Base-by-base conservation (phyloP, 2,797 vertebrate genomes). In the Gastrophryne carolinensis region DNA sequence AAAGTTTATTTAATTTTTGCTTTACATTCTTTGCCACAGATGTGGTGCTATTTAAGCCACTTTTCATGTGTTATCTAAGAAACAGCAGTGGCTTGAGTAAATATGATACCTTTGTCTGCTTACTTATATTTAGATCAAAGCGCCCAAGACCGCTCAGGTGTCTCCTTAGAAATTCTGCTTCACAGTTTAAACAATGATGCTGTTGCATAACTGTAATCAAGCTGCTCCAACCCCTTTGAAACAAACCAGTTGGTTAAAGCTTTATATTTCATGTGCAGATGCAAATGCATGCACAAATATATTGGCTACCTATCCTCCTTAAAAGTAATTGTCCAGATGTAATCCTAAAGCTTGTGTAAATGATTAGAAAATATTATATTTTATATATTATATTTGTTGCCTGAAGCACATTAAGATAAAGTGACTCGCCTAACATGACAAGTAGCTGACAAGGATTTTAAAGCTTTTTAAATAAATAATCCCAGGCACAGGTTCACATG, bases 81-180 rank as follows among this genome's bases (percentile, higher is more conserved):
- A 58, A 41, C 26, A 70, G 52, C 50, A 60, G 32, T 64, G 53
- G 49, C 44, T 60, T 72, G 67, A 30, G 75, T 72, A 72, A 72
- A 77, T 57, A 71, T 29, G 50, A 71, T 70, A 64, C 67, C 60
- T 77, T 71, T 71, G 72, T 56, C 61, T 73, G 61, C 34, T 62
- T 26, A 19, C 29, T 21, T 63, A 13, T 32, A 49, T 49, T 35
- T 57, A 63, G 32, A 71, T 71, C 74, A 77, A 78, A 78, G 67
- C 52, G 6, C 64, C 69, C 72, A 58, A 37, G 50, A 13, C 34
- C 44, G 37, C 60, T 71, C 67, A 65, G 61, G 67, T 71, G 61
- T 66, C 67, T 57, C 60, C 60, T 49, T 72, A 71, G 52, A 65
- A 54, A 50, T 49, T 64, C 35, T 13, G 10, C 50, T 49, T 64